Evolutionary conservation across 2,113 vertebrate genomes (phyloP).

Genomic region (Indicator maculatus): DNA sequence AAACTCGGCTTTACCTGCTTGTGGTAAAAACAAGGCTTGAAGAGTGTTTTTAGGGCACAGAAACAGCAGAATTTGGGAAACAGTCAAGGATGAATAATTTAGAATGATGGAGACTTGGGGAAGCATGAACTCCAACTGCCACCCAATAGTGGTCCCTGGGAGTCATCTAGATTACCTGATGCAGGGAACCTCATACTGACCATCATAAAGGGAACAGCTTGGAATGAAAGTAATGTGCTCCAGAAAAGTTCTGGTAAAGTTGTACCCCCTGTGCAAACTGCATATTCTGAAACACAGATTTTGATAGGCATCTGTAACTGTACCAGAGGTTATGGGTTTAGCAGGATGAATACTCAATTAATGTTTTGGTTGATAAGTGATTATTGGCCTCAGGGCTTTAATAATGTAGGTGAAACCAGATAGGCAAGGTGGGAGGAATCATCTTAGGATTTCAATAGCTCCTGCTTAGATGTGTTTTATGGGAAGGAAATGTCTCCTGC

Average conservation of each 20-base stretch:
- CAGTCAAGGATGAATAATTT: not conserved
- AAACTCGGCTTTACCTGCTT: not conserved
- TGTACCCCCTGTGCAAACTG: not conserved
- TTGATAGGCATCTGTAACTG: not conserved
- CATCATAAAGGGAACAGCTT: not conserved
- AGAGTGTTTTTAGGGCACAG: not conserved
- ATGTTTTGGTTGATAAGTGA: not conserved
- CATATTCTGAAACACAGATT: not conserved
- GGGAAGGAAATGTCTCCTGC: not conserved
- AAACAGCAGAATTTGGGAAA: not conserved
- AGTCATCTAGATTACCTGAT: not conserved
- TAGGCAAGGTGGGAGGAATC: not conserved
- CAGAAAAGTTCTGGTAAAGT: not conserved
- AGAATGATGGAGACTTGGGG: not conserved
- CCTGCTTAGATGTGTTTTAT: not conserved
- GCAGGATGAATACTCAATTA: not conserved
- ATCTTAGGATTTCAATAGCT: not conserved
- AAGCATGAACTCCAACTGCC: not conserved
- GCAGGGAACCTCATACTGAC: not conserved
- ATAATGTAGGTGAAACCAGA: not conserved
- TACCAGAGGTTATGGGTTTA: not conserved
- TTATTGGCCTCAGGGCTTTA: not conserved
- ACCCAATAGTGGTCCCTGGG: not conserved
- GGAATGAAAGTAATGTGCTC: not conserved
- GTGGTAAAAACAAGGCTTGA: not conserved